Conservation (phyloP, 1,140 invertebrate genomes). For the Drosophila sulfurigaster region DNA sequence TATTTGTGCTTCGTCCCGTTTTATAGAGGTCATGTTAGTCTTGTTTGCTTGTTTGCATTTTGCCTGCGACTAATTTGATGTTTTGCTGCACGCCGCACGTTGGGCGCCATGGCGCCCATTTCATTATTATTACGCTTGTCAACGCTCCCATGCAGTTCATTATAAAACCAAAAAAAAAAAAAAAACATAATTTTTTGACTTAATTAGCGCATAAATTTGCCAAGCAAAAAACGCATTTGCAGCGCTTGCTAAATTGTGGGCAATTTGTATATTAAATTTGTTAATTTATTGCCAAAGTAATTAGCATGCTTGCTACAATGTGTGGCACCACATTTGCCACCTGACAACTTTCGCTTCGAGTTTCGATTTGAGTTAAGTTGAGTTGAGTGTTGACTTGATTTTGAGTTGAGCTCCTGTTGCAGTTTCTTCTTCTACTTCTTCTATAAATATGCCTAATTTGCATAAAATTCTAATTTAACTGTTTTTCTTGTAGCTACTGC, state of each 20-base stretch:
- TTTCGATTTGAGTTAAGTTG: background rate
- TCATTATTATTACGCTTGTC: background rate
- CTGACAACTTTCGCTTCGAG: slow-evolving; percentile 8
- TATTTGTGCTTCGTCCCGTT: too few relatives aligned
- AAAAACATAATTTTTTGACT: slow-evolving; percentile 26
- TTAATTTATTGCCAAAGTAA: slow-evolving; percentile 34
- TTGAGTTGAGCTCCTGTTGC: slow-evolving; percentile 28
- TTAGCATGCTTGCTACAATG: slow-evolving; percentile 18
- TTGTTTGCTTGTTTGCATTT: slow-evolving; percentile 30
- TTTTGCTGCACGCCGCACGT: slow-evolving; percentile 20
- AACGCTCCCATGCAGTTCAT: slow-evolving; percentile 21
- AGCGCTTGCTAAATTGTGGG: slow-evolving; percentile 14
- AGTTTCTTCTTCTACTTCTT: slow-evolving; percentile 57
- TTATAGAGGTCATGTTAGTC: slow-evolving; percentile 7
- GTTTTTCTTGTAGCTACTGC: slow-evolving; percentile 43
- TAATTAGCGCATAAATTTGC: slow-evolving; percentile 49
- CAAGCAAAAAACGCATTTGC: background rate
- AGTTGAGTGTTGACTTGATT: too few relatives aligned
- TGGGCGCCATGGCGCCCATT: slow-evolving; percentile 1
- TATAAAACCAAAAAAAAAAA: slow-evolving; percentile 30
- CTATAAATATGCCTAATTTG: slow-evolving; percentile 76
- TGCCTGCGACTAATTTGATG: slow-evolving; percentile 41
- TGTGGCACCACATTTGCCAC: slow-evolving; percentile 7
- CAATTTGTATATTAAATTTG: slow-evolving; percentile 38
- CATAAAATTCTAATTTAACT: slow-evolving; percentile 82